Conservation (phyloP, 2,113 vertebrate genomes). For the Psettodes erumei region DNA sequence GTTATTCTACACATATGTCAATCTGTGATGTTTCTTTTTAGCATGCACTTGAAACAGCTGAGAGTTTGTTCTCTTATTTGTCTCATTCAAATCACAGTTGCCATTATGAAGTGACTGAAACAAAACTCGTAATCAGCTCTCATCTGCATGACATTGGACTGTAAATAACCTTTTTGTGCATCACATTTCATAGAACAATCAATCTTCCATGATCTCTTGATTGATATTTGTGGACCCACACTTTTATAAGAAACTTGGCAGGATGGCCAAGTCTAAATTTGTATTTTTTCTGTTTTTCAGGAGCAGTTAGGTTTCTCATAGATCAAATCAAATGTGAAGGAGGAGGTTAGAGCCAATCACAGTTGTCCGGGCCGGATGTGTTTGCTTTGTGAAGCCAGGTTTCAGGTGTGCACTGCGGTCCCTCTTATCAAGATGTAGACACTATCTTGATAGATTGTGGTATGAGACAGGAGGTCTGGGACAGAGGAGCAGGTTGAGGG, state of each 20-base stretch:
- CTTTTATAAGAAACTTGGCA: too few relatives aligned
- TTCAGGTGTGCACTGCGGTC: background rate
- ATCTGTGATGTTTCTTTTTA: background rate
- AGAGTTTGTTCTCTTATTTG: too few relatives aligned
- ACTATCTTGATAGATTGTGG: background rate
- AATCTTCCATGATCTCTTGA: too few relatives aligned
- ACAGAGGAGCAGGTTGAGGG: background rate
- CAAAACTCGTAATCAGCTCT: background rate
- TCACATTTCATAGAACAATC: background rate
- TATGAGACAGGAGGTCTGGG: background rate
- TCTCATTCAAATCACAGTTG: too few relatives aligned
- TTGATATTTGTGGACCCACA: too few relatives aligned
- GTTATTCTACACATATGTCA: background rate
- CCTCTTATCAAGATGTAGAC: constrained; percentile 2
- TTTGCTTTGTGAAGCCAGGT: background rate
- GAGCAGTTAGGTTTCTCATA: background rate
- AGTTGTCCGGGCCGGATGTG: background rate
- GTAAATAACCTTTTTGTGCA: background rate
- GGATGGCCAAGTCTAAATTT: background rate
- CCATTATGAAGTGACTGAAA: too few relatives aligned
- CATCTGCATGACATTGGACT: background rate
- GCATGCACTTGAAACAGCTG: too few relatives aligned
- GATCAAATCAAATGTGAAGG: constrained; percentile 12
- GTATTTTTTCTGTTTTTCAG: background rate
- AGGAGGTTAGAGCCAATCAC: constrained; percentile 13